These are phyloP conservation scores for Acanthosepion lycidas DNA, from an alignment of 2,888 invertebrate genomes.

Conservation along the genomic window DNA sequence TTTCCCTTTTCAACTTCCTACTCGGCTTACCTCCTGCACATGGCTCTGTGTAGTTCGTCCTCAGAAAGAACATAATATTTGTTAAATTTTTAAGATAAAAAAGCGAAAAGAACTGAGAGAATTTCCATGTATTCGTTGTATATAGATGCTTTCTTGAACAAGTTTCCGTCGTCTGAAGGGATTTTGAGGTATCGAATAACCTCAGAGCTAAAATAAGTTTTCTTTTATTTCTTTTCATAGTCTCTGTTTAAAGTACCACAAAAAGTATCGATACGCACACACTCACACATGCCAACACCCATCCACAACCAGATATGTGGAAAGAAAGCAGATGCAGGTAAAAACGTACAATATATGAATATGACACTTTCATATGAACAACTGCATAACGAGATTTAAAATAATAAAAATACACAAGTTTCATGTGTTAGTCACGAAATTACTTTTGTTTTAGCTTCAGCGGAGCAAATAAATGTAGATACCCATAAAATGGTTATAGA, in stretches of 20 bases:
- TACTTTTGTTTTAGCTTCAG: not conserved
- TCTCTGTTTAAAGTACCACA: not conserved
- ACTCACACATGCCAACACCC: not conserved
- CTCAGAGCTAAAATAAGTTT: not conserved
- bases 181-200: not conserved
- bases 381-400: not conserved
- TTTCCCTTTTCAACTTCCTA: not conserved
- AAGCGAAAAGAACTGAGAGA: not conserved
- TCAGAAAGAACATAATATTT: not conserved
- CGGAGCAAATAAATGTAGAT: no score
- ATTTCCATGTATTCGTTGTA: not conserved
- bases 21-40: not conserved
- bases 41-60: not conserved
- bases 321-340: no score
- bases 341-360: no score
- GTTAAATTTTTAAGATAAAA: not conserved
- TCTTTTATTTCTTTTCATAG: no score
- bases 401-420: not conserved
- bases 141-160: not conserved
- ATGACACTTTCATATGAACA: no score
- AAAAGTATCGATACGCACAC: not conserved
- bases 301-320: no score
- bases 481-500: no score
- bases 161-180: conserved; percentile 12
- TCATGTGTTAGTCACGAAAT: not conserved